These are phyloP conservation scores for Spodoptera littoralis DNA, from an alignment of 2,888 invertebrate genomes.

Conservation along the genomic window DNA sequence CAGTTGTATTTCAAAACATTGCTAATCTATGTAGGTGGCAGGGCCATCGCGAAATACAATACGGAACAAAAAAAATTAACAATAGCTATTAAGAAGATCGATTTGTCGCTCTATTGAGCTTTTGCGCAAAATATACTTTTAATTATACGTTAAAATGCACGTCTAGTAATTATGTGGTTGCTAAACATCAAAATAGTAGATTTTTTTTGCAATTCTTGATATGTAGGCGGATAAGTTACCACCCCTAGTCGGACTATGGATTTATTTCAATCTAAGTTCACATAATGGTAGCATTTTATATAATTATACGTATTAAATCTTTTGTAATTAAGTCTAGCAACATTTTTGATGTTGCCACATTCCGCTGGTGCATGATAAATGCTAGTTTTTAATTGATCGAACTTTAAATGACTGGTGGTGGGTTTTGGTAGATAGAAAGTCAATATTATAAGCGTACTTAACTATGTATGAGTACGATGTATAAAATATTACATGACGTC, in stretches of 20 bases:
- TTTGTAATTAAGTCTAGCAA: constrained; percentile 68
- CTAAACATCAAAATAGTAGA: constrained; percentile 80
- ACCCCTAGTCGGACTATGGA: constrained; percentile 66
- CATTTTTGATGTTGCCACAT: constrained; percentile 51
- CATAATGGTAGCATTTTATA: constrained; percentile 65
- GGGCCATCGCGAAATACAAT: constrained; percentile 43
- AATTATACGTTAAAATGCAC: constrained; percentile 72
- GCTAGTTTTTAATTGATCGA: constrained; percentile 22
- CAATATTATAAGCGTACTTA: too few species aligned
- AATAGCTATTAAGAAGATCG: constrained; percentile 67
- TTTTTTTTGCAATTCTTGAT: constrained; percentile 62
- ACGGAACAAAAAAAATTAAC: constrained; percentile 51
- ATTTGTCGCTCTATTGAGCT: constrained; percentile 78
- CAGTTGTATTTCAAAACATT: constrained; percentile 44
- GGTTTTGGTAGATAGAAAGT: not conserved
- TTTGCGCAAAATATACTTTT: constrained; percentile 78
- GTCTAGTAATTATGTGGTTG: constrained; percentile 82
- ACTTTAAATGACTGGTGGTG: constrained; percentile 13
- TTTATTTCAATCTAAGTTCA: constrained; percentile 77
- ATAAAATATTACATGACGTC: too few species aligned
- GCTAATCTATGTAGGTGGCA: constrained; percentile 32
- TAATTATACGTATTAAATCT: constrained; percentile 76
- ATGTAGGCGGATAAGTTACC: constrained; percentile 70
- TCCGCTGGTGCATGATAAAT: constrained; percentile 32
- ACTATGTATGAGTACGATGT: too few species aligned